These are phyloP conservation scores for Baryphthengus martii DNA, from an alignment of 2,113 vertebrate species.

Conservation along the genomic window DNA sequence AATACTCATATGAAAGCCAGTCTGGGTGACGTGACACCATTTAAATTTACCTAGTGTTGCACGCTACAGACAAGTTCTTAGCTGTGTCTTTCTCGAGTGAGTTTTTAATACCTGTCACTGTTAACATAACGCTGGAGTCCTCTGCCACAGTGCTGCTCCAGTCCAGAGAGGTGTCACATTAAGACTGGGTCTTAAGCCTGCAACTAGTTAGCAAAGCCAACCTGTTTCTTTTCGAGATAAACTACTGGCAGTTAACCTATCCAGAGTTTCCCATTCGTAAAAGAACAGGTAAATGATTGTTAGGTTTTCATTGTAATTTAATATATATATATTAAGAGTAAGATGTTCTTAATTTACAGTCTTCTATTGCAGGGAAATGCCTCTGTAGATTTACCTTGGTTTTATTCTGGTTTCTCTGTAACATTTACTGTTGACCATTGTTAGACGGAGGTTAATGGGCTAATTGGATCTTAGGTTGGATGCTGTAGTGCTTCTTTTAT, in stretches of 20 bases:
- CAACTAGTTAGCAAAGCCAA: background rate
- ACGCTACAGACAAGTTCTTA: background rate
- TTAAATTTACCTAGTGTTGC: background rate
- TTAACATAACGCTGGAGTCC: background rate
- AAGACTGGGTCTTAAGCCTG: background rate
- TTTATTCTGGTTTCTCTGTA: background rate
- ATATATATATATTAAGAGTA: background rate
- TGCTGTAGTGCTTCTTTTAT: background rate
- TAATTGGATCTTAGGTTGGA: background rate
- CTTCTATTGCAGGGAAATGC: background rate
- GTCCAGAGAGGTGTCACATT: background rate
- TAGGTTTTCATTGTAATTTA: background rate
- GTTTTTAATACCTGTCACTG: background rate
- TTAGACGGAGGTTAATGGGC: background rate
- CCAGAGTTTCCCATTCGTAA: background rate
- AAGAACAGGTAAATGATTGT: background rate
- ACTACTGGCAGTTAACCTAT: background rate
- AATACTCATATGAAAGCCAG: background rate
- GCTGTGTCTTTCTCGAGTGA: fast-evolving
- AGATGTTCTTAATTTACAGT: background rate
- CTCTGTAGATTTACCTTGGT: background rate
- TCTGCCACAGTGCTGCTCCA: background rate
- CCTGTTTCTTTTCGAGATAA: background rate
- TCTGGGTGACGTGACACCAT: background rate
- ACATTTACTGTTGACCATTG: background rate